Evolutionary conservation across 2,888 invertebrate genomes (phyloP).

Genomic region (Temnothorax rugatulus): DNA sequence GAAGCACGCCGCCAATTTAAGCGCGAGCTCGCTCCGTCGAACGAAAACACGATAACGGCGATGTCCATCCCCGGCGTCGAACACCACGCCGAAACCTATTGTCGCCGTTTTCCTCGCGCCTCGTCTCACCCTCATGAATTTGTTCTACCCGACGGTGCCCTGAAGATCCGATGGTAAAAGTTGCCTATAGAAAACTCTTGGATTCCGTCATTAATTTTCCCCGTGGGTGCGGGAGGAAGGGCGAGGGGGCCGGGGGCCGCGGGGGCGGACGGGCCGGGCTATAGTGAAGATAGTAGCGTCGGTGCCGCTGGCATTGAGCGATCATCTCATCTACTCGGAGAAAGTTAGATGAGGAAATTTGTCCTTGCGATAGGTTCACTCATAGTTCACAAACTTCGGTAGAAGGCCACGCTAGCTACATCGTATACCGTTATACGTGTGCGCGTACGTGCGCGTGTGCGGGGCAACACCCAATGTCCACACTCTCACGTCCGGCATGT

Average conservation of each 20-base stretch:
- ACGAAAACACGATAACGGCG: slow-evolving; percentile 57
- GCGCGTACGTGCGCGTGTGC: background rate
- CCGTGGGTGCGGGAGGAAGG: slow-evolving; percentile 55
- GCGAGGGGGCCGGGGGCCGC: background rate
- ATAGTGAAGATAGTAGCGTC: slow-evolving; percentile 69
- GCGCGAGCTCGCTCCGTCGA: slow-evolving; percentile 49
- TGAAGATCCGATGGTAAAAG: slow-evolving; percentile 71
- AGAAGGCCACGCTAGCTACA: slow-evolving; percentile 45
- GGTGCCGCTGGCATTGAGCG: slow-evolving; percentile 83
- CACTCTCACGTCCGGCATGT: background rate
- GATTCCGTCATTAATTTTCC: slow-evolving; percentile 82
- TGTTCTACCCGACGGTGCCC: slow-evolving; percentile 63
- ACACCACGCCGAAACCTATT: slow-evolving; percentile 65
- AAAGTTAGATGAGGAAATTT: slow-evolving; percentile 86
- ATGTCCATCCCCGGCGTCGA: slow-evolving; percentile 63
- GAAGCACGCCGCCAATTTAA: slow-evolving; percentile 48
- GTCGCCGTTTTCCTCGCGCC: slow-evolving; percentile 61
- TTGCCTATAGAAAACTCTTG: slow-evolving; percentile 78
- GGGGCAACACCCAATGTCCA: slow-evolving; percentile 2
- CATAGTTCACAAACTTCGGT: slow-evolving; percentile 83
- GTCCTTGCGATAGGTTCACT: slow-evolving; percentile 84
- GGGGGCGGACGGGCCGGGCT: slow-evolving; percentile 59
- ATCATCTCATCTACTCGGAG: slow-evolving; percentile 85
- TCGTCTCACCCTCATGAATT: slow-evolving; percentile 66
- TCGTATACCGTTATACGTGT: slow-evolving; percentile 19